Evolutionary conservation across 2,113 vertebrate species (phyloP), one percentile per base, ranked within the genome.

Genomic region (Psettodes erumei): DNA sequence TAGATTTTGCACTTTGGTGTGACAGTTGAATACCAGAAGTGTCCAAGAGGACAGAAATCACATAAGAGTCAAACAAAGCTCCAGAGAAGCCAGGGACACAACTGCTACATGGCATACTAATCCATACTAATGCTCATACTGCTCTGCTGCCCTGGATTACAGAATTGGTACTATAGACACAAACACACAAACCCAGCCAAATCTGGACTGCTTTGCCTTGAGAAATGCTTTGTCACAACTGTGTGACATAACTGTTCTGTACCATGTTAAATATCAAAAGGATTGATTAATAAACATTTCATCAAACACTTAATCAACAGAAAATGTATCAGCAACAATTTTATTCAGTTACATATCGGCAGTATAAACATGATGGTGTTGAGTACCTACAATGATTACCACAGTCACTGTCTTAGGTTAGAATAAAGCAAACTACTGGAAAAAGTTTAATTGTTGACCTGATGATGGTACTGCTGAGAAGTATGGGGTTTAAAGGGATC

Each of bases 1-100:
- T 81, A 81, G 75, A 90, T 88, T 90, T 84, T 84, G 71, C 82
- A 67, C 81, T 87, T 90, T 82, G 67, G 65, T 86, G 68, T 72
- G 84, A 81, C 84, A 79, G 77, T 75, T 45, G 65, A 75, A 77
- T 80, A 87, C 81, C 82, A 85, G 55, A 76, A 72, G 55, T 69
- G 81, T n/a, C 63, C 65, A 40, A 75, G 50, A 72, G 37, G 48
- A 78, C 69, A 79, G 68, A 77, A 77, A 88, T 74, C 76, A 58
- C 35, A 32, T 23, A 12, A 32, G 35, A 78, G 51, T 75, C 37
- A 40, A 70, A 75, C 47, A 74, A 62, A 54, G 25, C 67, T 71
- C 23, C 8, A 27, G 50, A 72, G 68, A 43, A 70, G 59, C 33
- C 13, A 6, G 1, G 48, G 40, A 51, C 50, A 66, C 56, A 30